Base-by-base conservation (phyloP, 2,797 vertebrate species). In the Anableps anableps region DNA sequence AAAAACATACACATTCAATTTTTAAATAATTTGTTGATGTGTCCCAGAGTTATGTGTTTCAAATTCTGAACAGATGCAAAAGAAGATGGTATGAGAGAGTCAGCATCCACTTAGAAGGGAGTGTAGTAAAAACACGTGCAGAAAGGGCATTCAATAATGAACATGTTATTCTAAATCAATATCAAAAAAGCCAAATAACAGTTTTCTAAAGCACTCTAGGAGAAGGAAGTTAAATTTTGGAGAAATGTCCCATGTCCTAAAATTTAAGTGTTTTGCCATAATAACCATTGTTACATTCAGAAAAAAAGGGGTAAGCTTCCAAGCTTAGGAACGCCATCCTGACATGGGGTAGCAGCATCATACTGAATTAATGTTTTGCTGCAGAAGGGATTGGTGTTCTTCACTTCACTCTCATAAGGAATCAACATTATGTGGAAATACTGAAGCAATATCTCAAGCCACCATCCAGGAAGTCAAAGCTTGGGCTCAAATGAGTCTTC, bases 11-110 rank as follows among this genome's bases (percentile, higher is more conserved):
- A 76, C 8, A 5, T 21, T 13, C 50, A 53, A 73, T 74, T 83
- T 50, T 79, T 31, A 74, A 77, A 83, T 83, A 74, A 31, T 29
- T 14, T 10, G 62, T 21, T 50, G 19, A 4, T 50, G 17, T 50
- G 48, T n/a, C n/a, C n/a, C n/a, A 7, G 34, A 64, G 13, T 4
- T 21, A 34, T 36, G 34, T 21, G 17, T 8, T 21, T 21, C 62
- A 3, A 21, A 64, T 5, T 16, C 62, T 36, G 34, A 36, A 19
- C 8, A 21, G 34, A 19, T 8, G 62, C 17, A 64, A 64, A 64
- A 64, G 8, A 36, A 64, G 6, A 17, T 62, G 14, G 58, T 62
- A 9, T 29, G 55, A 29, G 11, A 34, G 31, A 13, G 14, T 62
- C n/a, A 31, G 13, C 0, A 60, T 60, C n/a, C 31, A 64, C 5